Conservation (phyloP, 2,113 vertebrate genomes). For the Erythrocercus mccallii region DNA sequence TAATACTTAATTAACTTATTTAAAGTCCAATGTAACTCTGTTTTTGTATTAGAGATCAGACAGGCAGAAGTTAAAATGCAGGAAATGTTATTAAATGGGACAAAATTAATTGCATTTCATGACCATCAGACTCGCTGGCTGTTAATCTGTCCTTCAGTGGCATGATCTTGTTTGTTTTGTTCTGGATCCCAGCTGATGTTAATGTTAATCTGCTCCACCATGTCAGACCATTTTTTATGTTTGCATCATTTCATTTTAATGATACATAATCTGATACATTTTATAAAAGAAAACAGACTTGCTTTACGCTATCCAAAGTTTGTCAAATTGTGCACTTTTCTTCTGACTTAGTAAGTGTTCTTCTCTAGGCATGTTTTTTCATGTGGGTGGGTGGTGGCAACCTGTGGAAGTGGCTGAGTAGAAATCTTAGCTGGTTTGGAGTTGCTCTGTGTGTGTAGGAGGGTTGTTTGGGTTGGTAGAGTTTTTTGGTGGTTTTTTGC, state of each 20-base stretch:
- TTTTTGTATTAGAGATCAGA: conserved; percentile 66
- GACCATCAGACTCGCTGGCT: conserved; percentile 8
- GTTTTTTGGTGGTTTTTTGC: not conserved
- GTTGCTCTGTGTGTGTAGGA: not conserved
- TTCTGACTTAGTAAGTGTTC: not conserved
- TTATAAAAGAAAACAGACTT: conserved; percentile 36
- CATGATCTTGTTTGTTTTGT: conserved; percentile 40
- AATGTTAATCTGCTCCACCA: not conserved
- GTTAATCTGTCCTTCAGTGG: conserved; percentile 51
- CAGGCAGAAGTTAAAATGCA: conserved; percentile 52
- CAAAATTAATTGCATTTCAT: conserved; percentile 59
- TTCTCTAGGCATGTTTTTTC: not conserved
- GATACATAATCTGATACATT: conserved; percentile 45
- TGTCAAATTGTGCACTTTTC: conserved; percentile 45
- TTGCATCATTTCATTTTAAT: conserved; percentile 59
- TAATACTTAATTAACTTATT: conserved; percentile 83
- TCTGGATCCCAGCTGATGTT: conserved; percentile 3
- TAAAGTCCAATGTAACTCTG: conserved; percentile 68
- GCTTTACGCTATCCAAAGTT: conserved; percentile 25
- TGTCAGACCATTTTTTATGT: conserved; percentile 8
- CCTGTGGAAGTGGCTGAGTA: conserved; percentile 20
- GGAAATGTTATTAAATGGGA: conserved; percentile 55
- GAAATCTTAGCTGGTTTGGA: not conserved
- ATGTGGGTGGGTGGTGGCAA: not conserved
- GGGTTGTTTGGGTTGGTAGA: not conserved